Evolutionary conservation across 2,113 vertebrate genomes (phyloP).

Genomic region (Pituophis catenifer): DNA sequence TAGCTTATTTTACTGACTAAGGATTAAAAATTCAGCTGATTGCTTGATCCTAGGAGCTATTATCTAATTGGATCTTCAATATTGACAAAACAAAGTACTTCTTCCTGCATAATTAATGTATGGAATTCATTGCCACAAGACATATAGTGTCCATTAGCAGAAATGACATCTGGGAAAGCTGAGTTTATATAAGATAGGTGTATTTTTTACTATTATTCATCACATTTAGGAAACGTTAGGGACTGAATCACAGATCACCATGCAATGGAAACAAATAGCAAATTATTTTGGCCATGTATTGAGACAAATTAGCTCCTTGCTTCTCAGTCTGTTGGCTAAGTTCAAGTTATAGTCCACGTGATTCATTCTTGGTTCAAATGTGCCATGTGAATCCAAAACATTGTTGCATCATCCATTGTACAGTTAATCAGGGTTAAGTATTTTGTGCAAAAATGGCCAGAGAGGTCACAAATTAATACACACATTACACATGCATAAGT

Average conservation of each 20-base stretch:
- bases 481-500: neutral
- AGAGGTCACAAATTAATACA: neutral
- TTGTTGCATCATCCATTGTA: neutral
- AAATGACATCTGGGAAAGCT: neutral
- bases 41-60: neutral
- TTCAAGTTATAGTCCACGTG: neutral
- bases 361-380: neutral
- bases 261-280: neutral
- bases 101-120: neutral
- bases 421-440: neutral
- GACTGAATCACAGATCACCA: neutral
- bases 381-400: neutral
- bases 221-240: neutral
- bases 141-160: neutral
- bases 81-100: neutral
- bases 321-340: neutral
- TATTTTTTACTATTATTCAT: neutral
- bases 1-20: conserved; percentile 5
- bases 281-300: neutral
- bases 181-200: neutral
- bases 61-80: neutral
- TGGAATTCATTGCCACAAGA: neutral
- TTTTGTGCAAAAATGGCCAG: neutral
- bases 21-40: conserved; percentile 1
- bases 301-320: neutral